Evolutionary conservation across 92 coral and sea anemone genomes (phyloP), one percentile per base, ranked within the genome.

Genomic region (Epizoanthus illoricatus): DNA sequence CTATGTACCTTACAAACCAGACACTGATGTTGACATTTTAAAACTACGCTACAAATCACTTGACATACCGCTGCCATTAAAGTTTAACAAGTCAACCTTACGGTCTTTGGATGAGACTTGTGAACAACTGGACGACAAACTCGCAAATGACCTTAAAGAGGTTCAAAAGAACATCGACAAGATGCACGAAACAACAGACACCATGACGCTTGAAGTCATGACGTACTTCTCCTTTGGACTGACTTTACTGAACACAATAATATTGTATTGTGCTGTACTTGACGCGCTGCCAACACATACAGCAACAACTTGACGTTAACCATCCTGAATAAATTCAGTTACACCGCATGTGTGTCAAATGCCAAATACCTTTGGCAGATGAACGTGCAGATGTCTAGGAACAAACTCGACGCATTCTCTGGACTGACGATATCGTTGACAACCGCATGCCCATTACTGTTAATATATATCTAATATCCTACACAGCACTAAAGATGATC

Each of bases 41-140:
- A 12, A 69, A 11, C 15, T 69, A 45, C 74, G 28, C 15, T 69
- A 69, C 2, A 45, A 28, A 19, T 69, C 74, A 45, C 74, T 69
- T 36, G 55, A 69, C 49, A 39, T 69, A 39, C 55, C 55, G 8
- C 74, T 45, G 2, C 74, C 74, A 39, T 49, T 69, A 23, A 69
- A 69, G 13, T 69, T 69, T 36, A 69, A 69, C 47, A 69, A 69
- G 18, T 69, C 74, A 15, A 69, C 74, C 2, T 16, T 69, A 9
- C 21, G 4, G 16, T 39, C 74, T 0, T 43, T 69, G 3, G 74
- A 69, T 36, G 74, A 5, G 18, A 69, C 55, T 3, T 69, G 12
- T 36, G 49, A 69, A 36, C 74, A 9, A 18, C 3, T 69, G 9
- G 41, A 69, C 24, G 41, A 43, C 6, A 28, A 42, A 10, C 7